These are phyloP conservation scores for Nasua narica DNA, from an alignment of 2,797 vertebrate genomes.

Conservation along the genomic window DNA sequence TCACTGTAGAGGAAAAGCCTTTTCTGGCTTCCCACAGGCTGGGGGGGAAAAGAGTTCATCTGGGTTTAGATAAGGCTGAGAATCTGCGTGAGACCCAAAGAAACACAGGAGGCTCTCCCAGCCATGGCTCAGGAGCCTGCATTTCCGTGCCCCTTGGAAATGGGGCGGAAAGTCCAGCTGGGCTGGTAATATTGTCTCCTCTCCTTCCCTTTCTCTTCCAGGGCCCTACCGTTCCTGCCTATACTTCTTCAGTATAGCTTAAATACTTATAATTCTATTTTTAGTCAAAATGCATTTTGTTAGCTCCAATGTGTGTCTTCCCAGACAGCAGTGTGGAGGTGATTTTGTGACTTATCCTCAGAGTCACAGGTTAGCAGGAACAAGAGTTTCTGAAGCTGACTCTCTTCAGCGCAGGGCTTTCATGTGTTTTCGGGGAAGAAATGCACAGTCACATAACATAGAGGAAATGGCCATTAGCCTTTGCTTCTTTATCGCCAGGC, in stretches of 20 bases:
- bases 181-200: neutral
- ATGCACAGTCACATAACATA: neutral
- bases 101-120: neutral
- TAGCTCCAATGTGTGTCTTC: conserved; percentile 47
- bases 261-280: conserved; percentile 49
- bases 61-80: conserved; percentile 24
- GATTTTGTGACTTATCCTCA: conserved; percentile 66
- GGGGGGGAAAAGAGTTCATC: neutral
- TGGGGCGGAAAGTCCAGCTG: neutral
- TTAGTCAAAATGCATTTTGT: conserved; percentile 70
- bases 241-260: conserved; percentile 22
- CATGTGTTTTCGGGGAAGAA: neutral
- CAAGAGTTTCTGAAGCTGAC: conserved; percentile 68
- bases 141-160: neutral
- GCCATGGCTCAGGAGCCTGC: neutral
- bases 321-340: conserved; percentile 64
- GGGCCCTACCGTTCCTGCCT: neutral
- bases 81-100: neutral
- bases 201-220: neutral
- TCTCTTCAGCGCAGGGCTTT: conserved; percentile 23
- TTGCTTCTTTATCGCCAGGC: neutral
- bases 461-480: neutral
- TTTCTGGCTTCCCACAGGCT: neutral
- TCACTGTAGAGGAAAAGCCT: neutral
- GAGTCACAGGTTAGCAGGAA: conserved; percentile 69